Evolutionary conservation across 1,140 invertebrate species (phyloP), one percentile per base, ranked within the genome.

Genomic region (Drosophila ironensis): DNA sequence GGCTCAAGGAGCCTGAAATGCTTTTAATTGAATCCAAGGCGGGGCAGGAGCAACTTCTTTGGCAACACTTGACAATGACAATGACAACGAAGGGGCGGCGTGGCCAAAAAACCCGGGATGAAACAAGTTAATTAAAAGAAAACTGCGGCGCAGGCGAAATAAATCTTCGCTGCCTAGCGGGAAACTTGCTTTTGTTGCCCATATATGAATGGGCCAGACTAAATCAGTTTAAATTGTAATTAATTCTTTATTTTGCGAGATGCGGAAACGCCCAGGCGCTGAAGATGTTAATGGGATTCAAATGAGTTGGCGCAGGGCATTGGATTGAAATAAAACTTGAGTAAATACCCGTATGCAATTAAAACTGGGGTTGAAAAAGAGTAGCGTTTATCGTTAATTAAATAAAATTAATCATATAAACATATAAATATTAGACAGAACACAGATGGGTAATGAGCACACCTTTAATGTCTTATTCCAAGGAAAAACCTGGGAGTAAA

Each of bases 61-160:
- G 81, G 82, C 76, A 87, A 87, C 81, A 87, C 75, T 86, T 86
- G 81, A 86, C 71, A 74, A 86, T 75, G 67, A 86, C 70, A 70
- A 74, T 75, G 66, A 59, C 76, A 67, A 3, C 61, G 45, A 51
- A 45, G 27, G 54, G 50, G 24, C 25, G 20, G 5, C 9, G 17
- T 3, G 11, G 4, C 27, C 16, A 30, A n/a, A 6, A 9, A 11
- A 14, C 7, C 0, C 0, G 20, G 11, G 33, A 44, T 70, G 68
- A 70, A 77, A 82, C 77, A 82, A 82, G 77, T 82, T 82, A 82
- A 82, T 82, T 82, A 82, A 82, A 82, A 82, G 77, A 82, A 82
- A 82, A 84, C 78, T 82, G 77, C 48, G 77, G 77, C 78, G 12
- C 78, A 73, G 77, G 70, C 61, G 77, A 82, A 82, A 82, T 82